Percentiles rank a stretch among this genome's conserved stretches.
Evolutionary conservation across 2,888 invertebrate species (phyloP).

Genomic region (Rambutsinella grinnellia): DNA sequence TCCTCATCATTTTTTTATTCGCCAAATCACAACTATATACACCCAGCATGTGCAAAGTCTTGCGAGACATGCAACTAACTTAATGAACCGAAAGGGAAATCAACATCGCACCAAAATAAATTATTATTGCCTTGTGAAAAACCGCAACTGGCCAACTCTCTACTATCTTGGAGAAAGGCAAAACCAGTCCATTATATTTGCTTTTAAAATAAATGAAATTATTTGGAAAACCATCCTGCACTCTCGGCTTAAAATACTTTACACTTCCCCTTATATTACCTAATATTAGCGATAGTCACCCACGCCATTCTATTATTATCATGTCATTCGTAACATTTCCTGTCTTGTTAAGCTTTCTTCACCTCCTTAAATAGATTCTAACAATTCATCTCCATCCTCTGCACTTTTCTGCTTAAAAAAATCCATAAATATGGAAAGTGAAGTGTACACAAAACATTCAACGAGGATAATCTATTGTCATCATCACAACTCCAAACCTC

Average conservation of each 20-base stretch:
- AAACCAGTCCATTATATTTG: too few relatives aligned
- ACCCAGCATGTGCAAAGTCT: background rate
- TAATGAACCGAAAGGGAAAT: slow-evolving; percentile 18
- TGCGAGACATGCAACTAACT: background rate
- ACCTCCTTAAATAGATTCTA: too few relatives aligned
- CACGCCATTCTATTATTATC: too few relatives aligned
- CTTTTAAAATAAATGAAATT: too few relatives aligned
- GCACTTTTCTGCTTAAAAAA: too few relatives aligned
- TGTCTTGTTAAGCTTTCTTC: background rate
- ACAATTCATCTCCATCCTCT: too few relatives aligned
- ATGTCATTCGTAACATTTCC: too few relatives aligned
- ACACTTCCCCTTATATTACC: too few relatives aligned
- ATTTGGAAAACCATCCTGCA: too few relatives aligned
- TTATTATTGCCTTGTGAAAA: slow-evolving; percentile 13
- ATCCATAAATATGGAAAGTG: background rate
- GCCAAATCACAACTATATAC: background rate
- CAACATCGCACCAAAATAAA: slow-evolving; percentile 2
- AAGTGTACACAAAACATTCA: background rate
- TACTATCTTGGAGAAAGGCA: too few relatives aligned
- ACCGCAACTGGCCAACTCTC: slow-evolving; percentile 3
- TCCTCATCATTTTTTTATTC: background rate
- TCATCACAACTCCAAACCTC: background rate
- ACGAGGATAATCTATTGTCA: background rate
- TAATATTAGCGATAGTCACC: too few relatives aligned
- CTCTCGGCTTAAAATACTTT: too few relatives aligned